Conservation (phyloP, 2,113 vertebrate species). For the Cyprinodon variegatus region DNA sequence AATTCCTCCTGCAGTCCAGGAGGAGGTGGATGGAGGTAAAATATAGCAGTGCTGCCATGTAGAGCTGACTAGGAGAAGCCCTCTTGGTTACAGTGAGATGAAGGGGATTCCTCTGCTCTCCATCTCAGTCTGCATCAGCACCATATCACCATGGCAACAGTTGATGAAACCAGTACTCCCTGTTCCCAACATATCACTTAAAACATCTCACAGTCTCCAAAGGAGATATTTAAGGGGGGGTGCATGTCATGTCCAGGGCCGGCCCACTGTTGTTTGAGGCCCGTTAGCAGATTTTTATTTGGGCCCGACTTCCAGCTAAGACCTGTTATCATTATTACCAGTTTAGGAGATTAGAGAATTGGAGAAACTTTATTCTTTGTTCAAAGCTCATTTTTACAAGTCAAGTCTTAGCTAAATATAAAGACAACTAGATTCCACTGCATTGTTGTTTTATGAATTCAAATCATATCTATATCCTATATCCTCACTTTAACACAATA, state of each 20-base stretch:
- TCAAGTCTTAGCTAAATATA: neutral
- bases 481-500: too few relatives aligned
- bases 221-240: neutral
- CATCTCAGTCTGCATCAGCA: conserved; percentile 40
- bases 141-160: conserved; percentile 67
- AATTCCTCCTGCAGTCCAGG: neutral
- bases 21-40: neutral
- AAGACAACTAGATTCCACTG: neutral
- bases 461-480: neutral
- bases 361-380: neutral
- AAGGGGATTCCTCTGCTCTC: conserved; percentile 64
- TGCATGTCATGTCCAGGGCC: neutral
- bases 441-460: neutral
- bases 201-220: conserved; percentile 16
- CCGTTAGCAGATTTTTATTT: neutral
- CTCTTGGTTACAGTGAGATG: conserved; percentile 18
- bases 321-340: neutral
- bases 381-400: neutral
- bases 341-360: neutral
- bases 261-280: neutral
- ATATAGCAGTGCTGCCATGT: neutral
- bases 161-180: conserved; percentile 35
- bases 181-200: conserved; percentile 20
- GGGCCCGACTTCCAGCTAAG: neutral
- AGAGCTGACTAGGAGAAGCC: conserved; percentile 28